Conservation (phyloP, 1,140 invertebrate species). For the Lepidurus arcticus region DNA sequence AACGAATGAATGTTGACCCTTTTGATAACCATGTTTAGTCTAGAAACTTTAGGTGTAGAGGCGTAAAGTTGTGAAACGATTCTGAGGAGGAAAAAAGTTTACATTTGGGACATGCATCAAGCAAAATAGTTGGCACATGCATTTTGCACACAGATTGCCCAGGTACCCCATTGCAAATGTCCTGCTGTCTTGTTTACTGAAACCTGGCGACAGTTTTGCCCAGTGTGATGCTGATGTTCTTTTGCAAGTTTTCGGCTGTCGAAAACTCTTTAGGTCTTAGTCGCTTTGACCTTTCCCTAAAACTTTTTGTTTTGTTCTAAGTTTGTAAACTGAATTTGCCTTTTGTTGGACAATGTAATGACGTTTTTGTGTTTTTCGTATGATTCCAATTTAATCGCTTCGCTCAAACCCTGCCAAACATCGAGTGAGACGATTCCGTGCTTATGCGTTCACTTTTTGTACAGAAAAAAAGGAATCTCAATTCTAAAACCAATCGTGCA, state of each 20-base stretch:
- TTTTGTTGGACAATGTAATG: neutral
- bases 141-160: neutral
- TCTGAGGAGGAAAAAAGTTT: neutral
- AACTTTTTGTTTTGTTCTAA: neutral
- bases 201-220: neutral
- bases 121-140: neutral
- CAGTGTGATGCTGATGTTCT: neutral
- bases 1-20: neutral
- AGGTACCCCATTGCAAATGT: neutral
- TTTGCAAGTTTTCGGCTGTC: neutral
- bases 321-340: neutral
- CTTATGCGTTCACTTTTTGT: constrained; percentile 20
- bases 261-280: neutral
- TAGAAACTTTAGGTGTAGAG: neutral
- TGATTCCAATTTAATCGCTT: neutral
- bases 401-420: constrained; percentile 20
- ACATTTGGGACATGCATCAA: neutral
- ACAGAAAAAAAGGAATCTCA: constrained; percentile 21
- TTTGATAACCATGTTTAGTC: neutral
- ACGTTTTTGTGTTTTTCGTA: neutral
- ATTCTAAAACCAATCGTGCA: neutral
- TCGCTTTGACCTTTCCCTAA: neutral
- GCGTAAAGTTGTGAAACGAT: no score
- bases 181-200: neutral
- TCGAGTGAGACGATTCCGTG: constrained; percentile 1